Evolutionary conservation across 2,888 invertebrate species (phyloP).

Genomic region (Teinopalpus imperialis): DNA sequence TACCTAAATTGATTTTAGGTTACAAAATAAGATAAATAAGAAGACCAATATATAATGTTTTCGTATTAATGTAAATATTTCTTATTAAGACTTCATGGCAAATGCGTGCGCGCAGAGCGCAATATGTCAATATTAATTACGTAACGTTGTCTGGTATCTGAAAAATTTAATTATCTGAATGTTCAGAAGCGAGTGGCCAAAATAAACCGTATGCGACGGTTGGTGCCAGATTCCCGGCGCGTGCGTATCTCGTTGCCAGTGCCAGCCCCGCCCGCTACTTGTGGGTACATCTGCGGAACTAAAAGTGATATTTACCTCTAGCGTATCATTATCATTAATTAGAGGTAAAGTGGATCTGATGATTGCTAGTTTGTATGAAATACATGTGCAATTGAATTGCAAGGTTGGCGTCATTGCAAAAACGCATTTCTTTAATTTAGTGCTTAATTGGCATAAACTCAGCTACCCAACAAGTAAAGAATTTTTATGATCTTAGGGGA

Average conservation of each 20-base stretch:
- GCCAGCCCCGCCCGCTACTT: slow-evolving; percentile 6
- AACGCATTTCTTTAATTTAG: too few species aligned
- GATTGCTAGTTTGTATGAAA: not conserved
- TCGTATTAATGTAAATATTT: too few species aligned
- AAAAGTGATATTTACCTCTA: slow-evolving; percentile 13
- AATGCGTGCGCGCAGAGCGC: slow-evolving; percentile 1
- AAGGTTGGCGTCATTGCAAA: too few species aligned
- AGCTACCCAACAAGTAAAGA: too few species aligned
- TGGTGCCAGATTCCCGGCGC: slow-evolving; percentile 50
- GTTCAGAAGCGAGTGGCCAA: slow-evolving; percentile 54
- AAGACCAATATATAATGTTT: too few species aligned
- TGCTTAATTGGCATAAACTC: too few species aligned
- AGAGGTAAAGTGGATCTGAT: slow-evolving; percentile 4
- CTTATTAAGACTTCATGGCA: slow-evolving; percentile 1
- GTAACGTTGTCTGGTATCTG: slow-evolving; percentile 66
- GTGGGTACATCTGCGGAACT: slow-evolving; percentile 20
- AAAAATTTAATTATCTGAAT: slow-evolving; percentile 66
- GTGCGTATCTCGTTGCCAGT: slow-evolving; percentile 31
- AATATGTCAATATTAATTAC: slow-evolving; percentile 50
- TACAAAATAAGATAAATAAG: too few species aligned
- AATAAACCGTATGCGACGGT: slow-evolving; percentile 59
- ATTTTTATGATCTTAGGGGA: too few species aligned
- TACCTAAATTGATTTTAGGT: too few species aligned
- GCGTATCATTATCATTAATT: slow-evolving; percentile 11
- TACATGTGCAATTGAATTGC: not conserved